A percentile compares a stretch with the other conserved stretches of the same genome.
These are phyloP conservation scores for Novumbra hubbsi DNA, from an alignment of 2,797 vertebrate genomes.

Conservation along the genomic window DNA sequence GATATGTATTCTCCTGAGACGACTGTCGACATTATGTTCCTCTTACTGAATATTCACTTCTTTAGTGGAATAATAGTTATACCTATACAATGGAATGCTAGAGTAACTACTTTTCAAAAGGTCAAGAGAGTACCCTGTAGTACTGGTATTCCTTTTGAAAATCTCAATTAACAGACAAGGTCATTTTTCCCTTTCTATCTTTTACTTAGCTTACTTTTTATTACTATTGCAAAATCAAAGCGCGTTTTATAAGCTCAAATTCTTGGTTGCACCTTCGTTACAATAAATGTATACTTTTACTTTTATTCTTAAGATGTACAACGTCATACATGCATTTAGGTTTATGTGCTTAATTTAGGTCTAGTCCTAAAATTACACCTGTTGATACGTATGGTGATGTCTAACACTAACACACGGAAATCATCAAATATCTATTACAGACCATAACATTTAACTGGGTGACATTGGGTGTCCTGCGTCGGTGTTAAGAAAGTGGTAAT, in stretches of 20 bases:
- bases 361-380: no score
- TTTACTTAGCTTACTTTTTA: not conserved
- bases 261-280: no score
- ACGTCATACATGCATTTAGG: no score
- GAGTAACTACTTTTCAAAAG: not conserved
- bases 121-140: not conserved
- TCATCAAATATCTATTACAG: not conserved
- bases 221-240: not conserved
- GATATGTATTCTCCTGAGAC: not conserved
- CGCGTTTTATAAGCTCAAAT: no score
- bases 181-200: not conserved
- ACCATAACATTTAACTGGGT: not conserved
- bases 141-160: not conserved
- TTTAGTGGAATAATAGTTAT: not conserved
- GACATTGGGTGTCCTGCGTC: constrained; percentile 14
- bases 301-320: no score
- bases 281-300: no score
- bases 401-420: not conserved
- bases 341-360: no score
- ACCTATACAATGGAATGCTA: not conserved
- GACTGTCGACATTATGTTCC: not conserved
- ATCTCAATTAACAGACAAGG: not conserved
- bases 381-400: not conserved
- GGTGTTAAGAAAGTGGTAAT: constrained; percentile 48
- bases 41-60: not conserved